Evolutionary conservation across 2,888 invertebrate genomes (phyloP).

Genomic region (Chorisops tibialis): DNA sequence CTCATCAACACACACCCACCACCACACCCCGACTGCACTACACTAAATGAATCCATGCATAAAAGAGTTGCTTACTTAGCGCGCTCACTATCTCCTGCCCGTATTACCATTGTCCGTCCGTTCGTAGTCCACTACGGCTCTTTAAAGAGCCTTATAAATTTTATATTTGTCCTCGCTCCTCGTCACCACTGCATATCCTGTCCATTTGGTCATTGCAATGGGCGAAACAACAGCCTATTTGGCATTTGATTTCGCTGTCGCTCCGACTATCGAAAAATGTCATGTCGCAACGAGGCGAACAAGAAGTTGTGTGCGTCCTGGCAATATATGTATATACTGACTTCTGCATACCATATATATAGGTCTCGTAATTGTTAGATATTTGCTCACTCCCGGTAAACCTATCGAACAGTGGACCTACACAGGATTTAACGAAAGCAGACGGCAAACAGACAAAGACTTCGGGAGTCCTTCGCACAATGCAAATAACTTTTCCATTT

Average conservation of each 20-base stretch:
- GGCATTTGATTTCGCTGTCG: slow-evolving; percentile 17
- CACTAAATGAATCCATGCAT: slow-evolving; percentile 10
- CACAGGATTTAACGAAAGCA: not conserved
- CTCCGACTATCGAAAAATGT: slow-evolving; percentile 12
- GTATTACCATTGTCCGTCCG: slow-evolving; percentile 10
- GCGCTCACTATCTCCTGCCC: slow-evolving; percentile 10
- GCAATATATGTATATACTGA: too few relatives aligned
- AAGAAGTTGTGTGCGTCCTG: too few relatives aligned
- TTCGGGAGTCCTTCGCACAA: slow-evolving; percentile 6
- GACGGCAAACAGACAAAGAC: not conserved
- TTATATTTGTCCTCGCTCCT: not conserved
- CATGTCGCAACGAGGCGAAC: slow-evolving; percentile 1
- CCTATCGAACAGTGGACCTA: too few relatives aligned
- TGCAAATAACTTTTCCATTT: slow-evolving; percentile 12
- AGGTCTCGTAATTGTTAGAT: too few relatives aligned
- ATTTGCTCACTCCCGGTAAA: too few relatives aligned
- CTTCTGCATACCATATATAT: too few relatives aligned
- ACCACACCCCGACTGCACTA: not conserved
- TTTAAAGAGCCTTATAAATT: slow-evolving; percentile 21
- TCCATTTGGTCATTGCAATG: too few relatives aligned
- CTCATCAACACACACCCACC: not conserved
- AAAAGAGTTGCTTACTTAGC: slow-evolving; percentile 18
- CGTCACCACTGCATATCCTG: not conserved
- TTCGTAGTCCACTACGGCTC: not conserved
- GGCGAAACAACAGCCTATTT: slow-evolving; percentile 9